These are phyloP conservation scores for Salarias fasciatus DNA, from an alignment of 2,797 vertebrate genomes.

Conservation along the genomic window DNA sequence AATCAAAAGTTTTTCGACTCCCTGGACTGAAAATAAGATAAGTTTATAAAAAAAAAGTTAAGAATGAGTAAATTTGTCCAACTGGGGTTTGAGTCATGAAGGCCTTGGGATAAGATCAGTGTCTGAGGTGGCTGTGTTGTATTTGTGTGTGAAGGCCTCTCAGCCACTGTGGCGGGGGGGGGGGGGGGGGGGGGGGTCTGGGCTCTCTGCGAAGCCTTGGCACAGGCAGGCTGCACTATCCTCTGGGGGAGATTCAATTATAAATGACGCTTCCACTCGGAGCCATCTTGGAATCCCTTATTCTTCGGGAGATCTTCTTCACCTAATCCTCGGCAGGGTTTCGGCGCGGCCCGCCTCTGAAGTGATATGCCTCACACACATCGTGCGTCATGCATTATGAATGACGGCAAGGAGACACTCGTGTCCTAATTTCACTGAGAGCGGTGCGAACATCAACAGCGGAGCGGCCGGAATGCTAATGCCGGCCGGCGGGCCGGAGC, in stretches of 20 bases:
- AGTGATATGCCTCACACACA: constrained; percentile 63
- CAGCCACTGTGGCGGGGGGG: constrained; percentile 37
- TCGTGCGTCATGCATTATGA: constrained; percentile 72
- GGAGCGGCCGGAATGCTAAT: constrained; percentile 62
- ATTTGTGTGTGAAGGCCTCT: constrained; percentile 53
- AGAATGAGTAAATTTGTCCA: constrained; percentile 51
- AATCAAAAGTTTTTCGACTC: constrained; percentile 21
- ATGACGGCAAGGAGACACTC: constrained; percentile 71
- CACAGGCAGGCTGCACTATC: constrained; percentile 68
- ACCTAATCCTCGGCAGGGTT: constrained; percentile 76
- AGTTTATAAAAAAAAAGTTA: constrained; percentile 55
- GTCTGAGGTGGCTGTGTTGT: constrained; percentile 57
- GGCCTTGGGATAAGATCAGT: constrained; percentile 63
- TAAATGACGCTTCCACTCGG: constrained; percentile 81
- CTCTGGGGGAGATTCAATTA: constrained; percentile 82
- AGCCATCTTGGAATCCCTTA: constrained; percentile 79
- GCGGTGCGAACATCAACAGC: constrained; percentile 51
- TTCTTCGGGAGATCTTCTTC: constrained; percentile 77
- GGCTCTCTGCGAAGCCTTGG: constrained; percentile 59
- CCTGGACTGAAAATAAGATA: constrained; percentile 17
- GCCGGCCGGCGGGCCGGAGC: constrained; percentile 20
- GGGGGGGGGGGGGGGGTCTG: constrained; percentile 33
- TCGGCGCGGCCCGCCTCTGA: constrained; percentile 62
- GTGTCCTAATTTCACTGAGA: constrained; percentile 71
- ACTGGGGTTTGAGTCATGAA: constrained; percentile 60